phyloP scores from a whole-genome alignment of 2,888 invertebrate species.

The Brachyopa scutellaris region DNA sequence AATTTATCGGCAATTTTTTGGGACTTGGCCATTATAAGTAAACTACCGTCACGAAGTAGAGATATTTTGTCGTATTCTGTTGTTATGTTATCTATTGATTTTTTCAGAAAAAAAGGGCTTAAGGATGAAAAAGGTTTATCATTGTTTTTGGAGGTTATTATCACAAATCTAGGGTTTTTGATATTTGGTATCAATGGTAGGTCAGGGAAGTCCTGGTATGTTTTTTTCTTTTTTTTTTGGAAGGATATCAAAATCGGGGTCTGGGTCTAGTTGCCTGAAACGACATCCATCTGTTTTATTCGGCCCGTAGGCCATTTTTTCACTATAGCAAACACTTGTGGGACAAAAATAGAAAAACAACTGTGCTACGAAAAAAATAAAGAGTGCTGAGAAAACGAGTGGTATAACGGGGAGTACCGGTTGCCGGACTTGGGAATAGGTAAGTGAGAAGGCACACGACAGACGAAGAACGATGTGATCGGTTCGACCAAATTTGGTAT shows the following conservation, averaged over 20 bases:
- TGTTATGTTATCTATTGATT: background rate
- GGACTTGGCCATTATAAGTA: background rate
- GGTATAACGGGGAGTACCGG: background rate
- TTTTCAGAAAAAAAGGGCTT: no score
- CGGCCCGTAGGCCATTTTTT: background rate
- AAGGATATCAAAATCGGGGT: background rate
- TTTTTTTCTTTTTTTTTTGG: constrained; percentile 11
- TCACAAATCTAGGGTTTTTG: no score
- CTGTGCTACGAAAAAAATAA: background rate
- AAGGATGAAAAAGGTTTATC: constrained; percentile 3
- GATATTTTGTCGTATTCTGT: constrained; percentile 19
- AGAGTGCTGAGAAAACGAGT: background rate
- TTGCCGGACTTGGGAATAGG: background rate
- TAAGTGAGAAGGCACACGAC: no score
- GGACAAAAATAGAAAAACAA: background rate
- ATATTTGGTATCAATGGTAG: background rate
- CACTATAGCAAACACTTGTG: background rate
- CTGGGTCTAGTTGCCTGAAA: constrained; percentile 8
- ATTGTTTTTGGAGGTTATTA: background rate
- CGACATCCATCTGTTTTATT: background rate
- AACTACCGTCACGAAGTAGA: constrained; percentile 1
- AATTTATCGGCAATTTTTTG: background rate
- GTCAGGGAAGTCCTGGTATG: background rate
- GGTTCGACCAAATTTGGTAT: no score
- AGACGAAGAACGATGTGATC: no score